A percentile compares a stretch with the other conserved stretches of the same genome.
phyloP scores from a whole-genome alignment of 2,888 invertebrate genomes.

The Timema cristinae region DNA sequence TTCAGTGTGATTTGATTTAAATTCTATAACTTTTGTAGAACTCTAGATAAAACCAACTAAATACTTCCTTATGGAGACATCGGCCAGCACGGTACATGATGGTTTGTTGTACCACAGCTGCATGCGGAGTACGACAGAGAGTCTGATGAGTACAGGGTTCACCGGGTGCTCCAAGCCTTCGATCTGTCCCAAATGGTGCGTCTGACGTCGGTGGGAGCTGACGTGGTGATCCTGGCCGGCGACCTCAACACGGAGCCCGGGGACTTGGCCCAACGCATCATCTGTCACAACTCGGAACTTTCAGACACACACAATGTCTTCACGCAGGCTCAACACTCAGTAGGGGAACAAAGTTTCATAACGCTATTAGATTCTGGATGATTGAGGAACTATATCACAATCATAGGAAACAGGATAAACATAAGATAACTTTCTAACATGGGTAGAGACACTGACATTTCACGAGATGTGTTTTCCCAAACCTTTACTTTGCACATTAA shows the following conservation, averaged over 20 bases:
- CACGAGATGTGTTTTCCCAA: too few relatives aligned
- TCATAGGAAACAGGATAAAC: too few relatives aligned
- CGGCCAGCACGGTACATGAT: too few relatives aligned
- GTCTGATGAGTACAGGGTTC: conserved; percentile 86
- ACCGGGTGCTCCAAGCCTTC: conserved; percentile 89
- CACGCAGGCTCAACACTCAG: conserved; percentile 25
- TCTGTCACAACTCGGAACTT: conserved; percentile 32
- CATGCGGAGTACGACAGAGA: conserved; percentile 89
- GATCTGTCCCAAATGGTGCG: conserved; percentile 93
- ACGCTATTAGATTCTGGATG: too few relatives aligned
- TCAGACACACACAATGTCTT: conserved; percentile 31
- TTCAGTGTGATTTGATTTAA: too few relatives aligned
- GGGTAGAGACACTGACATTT: too few relatives aligned
- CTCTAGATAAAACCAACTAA: too few relatives aligned
- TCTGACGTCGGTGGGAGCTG: conserved; percentile 71
- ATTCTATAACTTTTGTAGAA: too few relatives aligned
- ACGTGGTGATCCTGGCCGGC: conserved; percentile 84
- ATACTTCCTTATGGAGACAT: too few relatives aligned
- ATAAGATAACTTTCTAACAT: too few relatives aligned
- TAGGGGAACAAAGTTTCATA: neutral
- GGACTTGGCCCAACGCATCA: conserved; percentile 68
- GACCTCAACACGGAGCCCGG: conserved; percentile 91
- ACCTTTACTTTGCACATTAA: too few relatives aligned
- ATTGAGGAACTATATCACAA: too few relatives aligned
- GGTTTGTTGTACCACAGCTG: conserved; percentile 53